Evolutionary conservation across 2,113 vertebrate species (phyloP).

Genomic region (Sterna hirundo): DNA sequence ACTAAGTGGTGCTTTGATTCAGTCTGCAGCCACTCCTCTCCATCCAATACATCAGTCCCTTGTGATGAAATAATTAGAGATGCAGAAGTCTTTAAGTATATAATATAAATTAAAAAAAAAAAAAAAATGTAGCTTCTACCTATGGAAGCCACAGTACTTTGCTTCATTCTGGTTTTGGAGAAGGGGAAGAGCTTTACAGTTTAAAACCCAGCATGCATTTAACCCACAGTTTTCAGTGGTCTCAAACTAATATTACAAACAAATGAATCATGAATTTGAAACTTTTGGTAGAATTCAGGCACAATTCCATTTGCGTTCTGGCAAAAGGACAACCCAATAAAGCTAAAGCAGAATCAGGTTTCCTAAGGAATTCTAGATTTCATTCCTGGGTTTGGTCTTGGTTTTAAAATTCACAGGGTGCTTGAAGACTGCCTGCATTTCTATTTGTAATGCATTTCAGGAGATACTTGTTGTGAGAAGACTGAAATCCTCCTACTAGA

Average conservation of each 20-base stretch:
- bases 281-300: neutral
- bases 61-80: neutral
- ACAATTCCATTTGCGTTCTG: neutral
- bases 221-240: neutral
- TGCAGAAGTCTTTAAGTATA: neutral
- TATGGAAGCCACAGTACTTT: neutral
- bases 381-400: neutral
- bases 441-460: neutral
- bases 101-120: neutral
- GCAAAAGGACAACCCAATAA: neutral
- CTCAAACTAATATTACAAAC: neutral
- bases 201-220: neutral
- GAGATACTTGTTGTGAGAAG: neutral
- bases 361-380: neutral
- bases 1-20: neutral
- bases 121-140: neutral
- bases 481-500: neutral
- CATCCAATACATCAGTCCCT: neutral
- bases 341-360: neutral
- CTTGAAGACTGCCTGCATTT: neutral
- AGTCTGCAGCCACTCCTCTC: neutral
- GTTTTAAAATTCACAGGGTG: neutral
- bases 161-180: neutral
- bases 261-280: neutral
- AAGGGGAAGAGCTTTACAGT: neutral